phyloP scores from a whole-genome alignment of 2,113 vertebrate genomes.

The Gallinago jamesoni region DNA sequence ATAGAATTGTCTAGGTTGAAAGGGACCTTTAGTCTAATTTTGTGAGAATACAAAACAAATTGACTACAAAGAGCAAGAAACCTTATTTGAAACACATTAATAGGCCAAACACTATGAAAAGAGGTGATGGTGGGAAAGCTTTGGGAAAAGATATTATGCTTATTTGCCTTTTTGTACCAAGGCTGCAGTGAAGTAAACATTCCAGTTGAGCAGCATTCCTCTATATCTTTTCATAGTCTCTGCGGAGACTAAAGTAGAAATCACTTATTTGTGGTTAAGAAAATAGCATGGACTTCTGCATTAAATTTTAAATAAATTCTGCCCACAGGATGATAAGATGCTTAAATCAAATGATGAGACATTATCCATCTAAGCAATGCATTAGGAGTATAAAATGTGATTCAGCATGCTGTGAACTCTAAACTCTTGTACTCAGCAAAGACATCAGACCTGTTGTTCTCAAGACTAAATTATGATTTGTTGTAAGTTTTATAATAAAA shows the following conservation, averaged over 20 bases:
- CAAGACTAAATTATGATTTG: background rate
- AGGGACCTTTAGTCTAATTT: background rate
- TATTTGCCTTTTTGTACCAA: background rate
- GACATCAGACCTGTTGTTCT: background rate
- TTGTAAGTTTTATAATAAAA: background rate
- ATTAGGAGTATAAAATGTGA: constrained; percentile 29
- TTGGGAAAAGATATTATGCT: background rate
- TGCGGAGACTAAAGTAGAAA: constrained; percentile 35
- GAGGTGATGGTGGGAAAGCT: background rate
- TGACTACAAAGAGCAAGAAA: background rate
- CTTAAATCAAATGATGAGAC: constrained; percentile 33
- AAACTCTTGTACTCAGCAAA: background rate
- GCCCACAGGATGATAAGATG: constrained; percentile 13
- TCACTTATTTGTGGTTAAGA: constrained; percentile 29
- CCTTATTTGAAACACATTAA: background rate
- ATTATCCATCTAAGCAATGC: background rate
- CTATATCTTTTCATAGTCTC: constrained; percentile 3
- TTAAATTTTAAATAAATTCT: constrained; percentile 63
- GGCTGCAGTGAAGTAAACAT: constrained; percentile 34
- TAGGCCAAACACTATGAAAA: background rate
- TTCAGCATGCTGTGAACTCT: background rate
- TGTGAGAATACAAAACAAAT: background rate
- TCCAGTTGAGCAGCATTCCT: constrained; percentile 60
- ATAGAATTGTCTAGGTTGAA: too few species aligned
- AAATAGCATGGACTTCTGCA: constrained; percentile 37